These are phyloP conservation scores for Deilephila porcellus DNA, from an alignment of 2,888 invertebrate genomes.

Conservation along the genomic window DNA sequence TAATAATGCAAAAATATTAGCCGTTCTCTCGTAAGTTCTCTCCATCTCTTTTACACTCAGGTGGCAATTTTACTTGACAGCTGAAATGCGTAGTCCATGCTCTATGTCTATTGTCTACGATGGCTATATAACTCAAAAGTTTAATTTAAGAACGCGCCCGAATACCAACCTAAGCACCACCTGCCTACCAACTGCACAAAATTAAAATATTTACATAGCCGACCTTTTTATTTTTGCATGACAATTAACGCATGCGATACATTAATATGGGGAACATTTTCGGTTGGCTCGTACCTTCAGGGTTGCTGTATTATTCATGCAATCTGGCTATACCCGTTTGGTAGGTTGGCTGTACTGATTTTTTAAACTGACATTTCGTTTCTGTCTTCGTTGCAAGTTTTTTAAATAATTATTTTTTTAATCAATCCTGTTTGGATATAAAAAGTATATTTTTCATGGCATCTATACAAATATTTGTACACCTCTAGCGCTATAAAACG, in stretches of 20 bases:
- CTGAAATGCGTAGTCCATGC: neutral
- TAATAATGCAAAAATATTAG: no score
- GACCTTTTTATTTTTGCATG: constrained; percentile 74
- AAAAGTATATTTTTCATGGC: neutral
- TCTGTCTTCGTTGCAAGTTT: constrained; percentile 28
- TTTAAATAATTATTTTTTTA: constrained; percentile 10
- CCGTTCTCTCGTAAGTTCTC: no score
- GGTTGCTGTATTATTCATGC: constrained; percentile 74
- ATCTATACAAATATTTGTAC: no score
- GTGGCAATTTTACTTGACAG: neutral
- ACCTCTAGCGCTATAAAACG: no score
- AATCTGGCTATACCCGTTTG: constrained; percentile 77
- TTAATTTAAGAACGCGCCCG: neutral
- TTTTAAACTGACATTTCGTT: constrained; percentile 31
- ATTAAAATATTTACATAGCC: constrained; percentile 74
- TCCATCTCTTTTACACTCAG: no score
- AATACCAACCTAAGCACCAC: neutral
- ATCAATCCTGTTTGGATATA: constrained; percentile 5
- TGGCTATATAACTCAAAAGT: neutral
- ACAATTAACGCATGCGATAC: constrained; percentile 67
- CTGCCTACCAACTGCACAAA: constrained; percentile 52
- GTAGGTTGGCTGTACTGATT: constrained; percentile 48
- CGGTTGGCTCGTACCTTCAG: constrained; percentile 63
- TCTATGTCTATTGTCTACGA: neutral
- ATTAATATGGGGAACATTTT: constrained; percentile 43